phyloP scores from a whole-genome alignment of 53 echinoderm and acorn worm species.

The Hippasteria phrygiana region DNA sequence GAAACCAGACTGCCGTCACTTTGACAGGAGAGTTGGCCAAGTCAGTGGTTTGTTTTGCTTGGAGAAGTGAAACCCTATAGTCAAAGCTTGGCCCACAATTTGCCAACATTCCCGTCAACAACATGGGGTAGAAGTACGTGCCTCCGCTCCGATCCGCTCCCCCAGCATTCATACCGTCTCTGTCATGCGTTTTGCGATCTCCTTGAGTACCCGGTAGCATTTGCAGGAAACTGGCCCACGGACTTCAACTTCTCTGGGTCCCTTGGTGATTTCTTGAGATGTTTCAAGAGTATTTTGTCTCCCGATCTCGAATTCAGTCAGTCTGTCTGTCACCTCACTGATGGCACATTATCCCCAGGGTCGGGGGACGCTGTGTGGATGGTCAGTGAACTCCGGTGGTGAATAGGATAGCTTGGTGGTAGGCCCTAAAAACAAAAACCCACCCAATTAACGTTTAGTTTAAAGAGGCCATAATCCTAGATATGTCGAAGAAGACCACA shows the following conservation, averaged over 20 bases:
- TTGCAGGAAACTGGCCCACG: constrained; percentile 20
- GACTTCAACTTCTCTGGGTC: constrained; percentile 26
- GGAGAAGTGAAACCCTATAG: constrained; percentile 38
- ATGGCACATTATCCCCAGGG: constrained; percentile 29
- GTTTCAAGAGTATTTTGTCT: constrained; percentile 52
- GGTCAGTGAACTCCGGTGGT: constrained; percentile 50
- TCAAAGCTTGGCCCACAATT: constrained; percentile 55
- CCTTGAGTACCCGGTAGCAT: background rate
- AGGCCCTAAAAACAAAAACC: background rate
- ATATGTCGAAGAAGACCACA: background rate
- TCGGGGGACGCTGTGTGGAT: constrained; percentile 42
- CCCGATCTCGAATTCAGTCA: constrained; percentile 46
- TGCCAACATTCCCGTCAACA: constrained; percentile 56
- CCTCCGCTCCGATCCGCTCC: background rate
- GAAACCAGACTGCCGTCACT: constrained; percentile 20
- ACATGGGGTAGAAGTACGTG: constrained; percentile 44
- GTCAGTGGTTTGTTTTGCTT: constrained; percentile 49
- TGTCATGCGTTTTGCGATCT: background rate
- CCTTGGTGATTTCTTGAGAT: constrained; percentile 60
- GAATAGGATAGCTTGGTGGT: background rate
- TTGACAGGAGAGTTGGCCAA: constrained; percentile 26
- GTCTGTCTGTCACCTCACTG: constrained; percentile 58
- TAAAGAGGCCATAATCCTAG: background rate
- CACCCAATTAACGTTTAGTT: background rate
- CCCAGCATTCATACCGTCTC: background rate